Evolutionary conservation across 2,113 vertebrate genomes (phyloP).

Genomic region (Anas platyrhynchos): DNA sequence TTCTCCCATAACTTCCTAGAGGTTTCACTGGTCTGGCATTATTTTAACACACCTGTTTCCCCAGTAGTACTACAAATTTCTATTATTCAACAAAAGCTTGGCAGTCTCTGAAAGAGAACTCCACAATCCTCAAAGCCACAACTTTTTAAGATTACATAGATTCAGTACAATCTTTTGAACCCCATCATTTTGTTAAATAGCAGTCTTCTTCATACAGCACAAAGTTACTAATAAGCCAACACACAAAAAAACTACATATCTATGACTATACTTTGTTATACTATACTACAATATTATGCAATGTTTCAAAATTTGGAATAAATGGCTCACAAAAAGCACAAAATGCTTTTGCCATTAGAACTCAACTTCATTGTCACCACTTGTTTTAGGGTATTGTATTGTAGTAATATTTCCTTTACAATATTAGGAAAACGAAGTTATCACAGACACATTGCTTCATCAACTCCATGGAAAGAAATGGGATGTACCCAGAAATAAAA

Average conservation of each 20-base stretch:
- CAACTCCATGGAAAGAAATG: neutral
- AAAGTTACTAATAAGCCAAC: neutral
- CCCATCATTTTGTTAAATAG: neutral
- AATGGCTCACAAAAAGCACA: neutral
- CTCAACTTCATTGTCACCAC: neutral
- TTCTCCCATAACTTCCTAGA: neutral
- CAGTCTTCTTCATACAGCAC: neutral
- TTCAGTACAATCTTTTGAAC: neutral
- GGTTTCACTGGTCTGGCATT: neutral
- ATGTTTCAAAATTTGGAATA: neutral
- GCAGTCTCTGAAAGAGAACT: neutral
- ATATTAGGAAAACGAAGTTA: neutral
- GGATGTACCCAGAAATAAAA: neutral
- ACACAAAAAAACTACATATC: neutral
- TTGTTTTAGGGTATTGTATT: neutral
- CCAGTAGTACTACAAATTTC: neutral
- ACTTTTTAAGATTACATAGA: neutral
- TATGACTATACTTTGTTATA: neutral
- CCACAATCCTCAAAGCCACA: neutral
- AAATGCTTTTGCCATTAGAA: neutral
- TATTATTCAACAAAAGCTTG: neutral
- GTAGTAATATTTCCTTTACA: neutral
- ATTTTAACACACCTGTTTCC: neutral
- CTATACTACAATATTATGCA: neutral
- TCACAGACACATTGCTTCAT: neutral